These are phyloP conservation scores for Brachyptera putata DNA, from an alignment of 2,888 invertebrate species.

Conservation along the genomic window DNA sequence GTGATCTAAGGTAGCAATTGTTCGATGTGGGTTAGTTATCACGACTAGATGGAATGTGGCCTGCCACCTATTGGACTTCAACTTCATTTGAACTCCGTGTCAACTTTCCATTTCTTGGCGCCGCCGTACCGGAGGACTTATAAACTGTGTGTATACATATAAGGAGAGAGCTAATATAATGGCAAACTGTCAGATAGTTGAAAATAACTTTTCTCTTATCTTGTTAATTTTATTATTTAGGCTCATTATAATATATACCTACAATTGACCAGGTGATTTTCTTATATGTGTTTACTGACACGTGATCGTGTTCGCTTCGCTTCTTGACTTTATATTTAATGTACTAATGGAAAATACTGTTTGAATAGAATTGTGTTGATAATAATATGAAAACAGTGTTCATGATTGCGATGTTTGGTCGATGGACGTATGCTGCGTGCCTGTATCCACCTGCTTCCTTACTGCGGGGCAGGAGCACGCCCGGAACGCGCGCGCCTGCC, in stretches of 20 bases:
- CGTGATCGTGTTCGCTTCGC: conserved; percentile 10
- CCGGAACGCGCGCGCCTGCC: not conserved
- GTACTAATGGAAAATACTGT: conserved; percentile 25
- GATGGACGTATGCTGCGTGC: too few relatives aligned
- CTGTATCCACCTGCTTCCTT: conserved; percentile 27
- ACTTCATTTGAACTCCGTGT: not conserved
- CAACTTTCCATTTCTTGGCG: conserved; percentile 8
- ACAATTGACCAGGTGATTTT: conserved; percentile 17
- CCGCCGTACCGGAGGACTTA: not conserved
- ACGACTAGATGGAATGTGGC: not conserved
- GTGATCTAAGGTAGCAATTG: not conserved
- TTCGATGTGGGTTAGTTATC: not conserved
- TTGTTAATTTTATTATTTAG: not conserved
- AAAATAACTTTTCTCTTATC: not conserved
- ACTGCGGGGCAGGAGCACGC: not conserved
- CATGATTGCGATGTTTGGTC: too few relatives aligned
- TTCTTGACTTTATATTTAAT: conserved; percentile 22
- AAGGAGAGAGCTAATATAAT: not conserved
- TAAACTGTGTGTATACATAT: too few relatives aligned
- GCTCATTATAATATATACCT: too few relatives aligned
- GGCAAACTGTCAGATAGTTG: conserved; percentile 1
- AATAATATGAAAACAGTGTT: too few relatives aligned
- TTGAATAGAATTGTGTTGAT: too few relatives aligned
- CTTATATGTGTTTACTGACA: not conserved
- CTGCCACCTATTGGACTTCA: not conserved